These are phyloP conservation scores for Asbolus verrucosus DNA, from an alignment of 1,140 invertebrate species.

Conservation along the genomic window DNA sequence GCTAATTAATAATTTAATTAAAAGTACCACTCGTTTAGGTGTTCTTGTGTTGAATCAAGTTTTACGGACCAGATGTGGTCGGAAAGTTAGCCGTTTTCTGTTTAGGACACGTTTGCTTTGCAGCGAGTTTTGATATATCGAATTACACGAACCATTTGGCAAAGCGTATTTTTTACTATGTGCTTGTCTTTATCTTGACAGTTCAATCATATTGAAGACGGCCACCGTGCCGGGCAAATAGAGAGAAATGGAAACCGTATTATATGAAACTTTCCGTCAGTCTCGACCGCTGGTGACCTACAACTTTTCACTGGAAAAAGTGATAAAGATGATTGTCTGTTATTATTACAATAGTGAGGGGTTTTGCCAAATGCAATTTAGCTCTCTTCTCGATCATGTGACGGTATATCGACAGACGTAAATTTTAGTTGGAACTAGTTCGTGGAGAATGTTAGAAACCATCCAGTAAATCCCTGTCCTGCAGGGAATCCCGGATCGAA, in stretches of 20 bases:
- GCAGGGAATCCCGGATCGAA: conserved; percentile 35
- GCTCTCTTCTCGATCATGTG: conserved; percentile 1
- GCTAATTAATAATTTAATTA: conserved; percentile 24
- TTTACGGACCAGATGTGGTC: not conserved
- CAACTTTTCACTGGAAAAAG: conserved; percentile 7
- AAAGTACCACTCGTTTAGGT: conserved; percentile 15
- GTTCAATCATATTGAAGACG: conserved; percentile 36
- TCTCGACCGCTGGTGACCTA: conserved; percentile 3
- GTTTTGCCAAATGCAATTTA: conserved; percentile 11
- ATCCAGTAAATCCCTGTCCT: conserved; percentile 41
- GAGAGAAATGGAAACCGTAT: conserved; percentile 32
- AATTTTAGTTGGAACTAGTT: conserved; percentile 15
- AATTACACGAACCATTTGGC: conserved; percentile 37
- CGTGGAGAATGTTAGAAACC: conserved; percentile 28
- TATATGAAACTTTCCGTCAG: conserved; percentile 22
- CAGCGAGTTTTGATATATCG: conserved; percentile 24
- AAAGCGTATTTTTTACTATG: conserved; percentile 31
- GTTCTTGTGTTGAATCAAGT: conserved; percentile 6
- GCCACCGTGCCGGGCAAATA: conserved; percentile 20
- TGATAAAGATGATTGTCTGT: conserved; percentile 27
- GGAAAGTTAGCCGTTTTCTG: conserved; percentile 9
- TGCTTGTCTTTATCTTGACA: conserved; percentile 39
- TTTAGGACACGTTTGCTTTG: conserved; percentile 9
- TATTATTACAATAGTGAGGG: not conserved
- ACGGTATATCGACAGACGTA: not conserved